A percentile compares a stretch with the other conserved stretches of the same genome.
phyloP scores from a whole-genome alignment of 2,888 invertebrate genomes.

The Euclidia mi region DNA sequence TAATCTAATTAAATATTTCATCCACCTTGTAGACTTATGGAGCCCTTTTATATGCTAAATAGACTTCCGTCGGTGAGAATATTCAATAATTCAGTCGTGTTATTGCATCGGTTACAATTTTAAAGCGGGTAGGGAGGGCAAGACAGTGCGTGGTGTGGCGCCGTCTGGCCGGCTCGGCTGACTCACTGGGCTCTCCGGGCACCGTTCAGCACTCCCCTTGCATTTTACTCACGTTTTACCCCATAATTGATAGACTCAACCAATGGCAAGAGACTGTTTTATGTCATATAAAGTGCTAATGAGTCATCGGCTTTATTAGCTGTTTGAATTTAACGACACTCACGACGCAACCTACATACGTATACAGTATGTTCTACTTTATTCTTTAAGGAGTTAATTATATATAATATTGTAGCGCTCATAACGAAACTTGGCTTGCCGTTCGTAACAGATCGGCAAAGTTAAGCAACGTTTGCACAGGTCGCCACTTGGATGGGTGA shows the following conservation, averaged over 20 bases:
- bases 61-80: constrained; percentile 62
- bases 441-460: too few species aligned
- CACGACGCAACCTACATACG: background rate
- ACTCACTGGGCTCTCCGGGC: constrained; percentile 83
- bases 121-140: constrained; percentile 68
- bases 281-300: constrained; percentile 33
- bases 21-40: constrained; percentile 57
- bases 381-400: background rate
- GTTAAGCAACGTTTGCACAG: too few species aligned
- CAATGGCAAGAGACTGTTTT: constrained; percentile 32
- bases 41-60: constrained; percentile 74
- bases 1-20: constrained; percentile 66
- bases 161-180: constrained; percentile 83
- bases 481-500: too few species aligned
- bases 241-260: constrained; percentile 76
- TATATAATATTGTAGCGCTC: too few species aligned
- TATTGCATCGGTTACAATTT: constrained; percentile 59
- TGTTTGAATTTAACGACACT: background rate
- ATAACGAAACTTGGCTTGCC: too few species aligned
- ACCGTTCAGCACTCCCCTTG: constrained; percentile 74
- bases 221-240: constrained; percentile 75
- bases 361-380: background rate
- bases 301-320: constrained; percentile 23
- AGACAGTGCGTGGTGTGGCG: constrained; percentile 80
- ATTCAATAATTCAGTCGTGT: constrained; percentile 64